Conservation (phyloP, 2,113 vertebrate genomes). For the Perca flavescens region DNA sequence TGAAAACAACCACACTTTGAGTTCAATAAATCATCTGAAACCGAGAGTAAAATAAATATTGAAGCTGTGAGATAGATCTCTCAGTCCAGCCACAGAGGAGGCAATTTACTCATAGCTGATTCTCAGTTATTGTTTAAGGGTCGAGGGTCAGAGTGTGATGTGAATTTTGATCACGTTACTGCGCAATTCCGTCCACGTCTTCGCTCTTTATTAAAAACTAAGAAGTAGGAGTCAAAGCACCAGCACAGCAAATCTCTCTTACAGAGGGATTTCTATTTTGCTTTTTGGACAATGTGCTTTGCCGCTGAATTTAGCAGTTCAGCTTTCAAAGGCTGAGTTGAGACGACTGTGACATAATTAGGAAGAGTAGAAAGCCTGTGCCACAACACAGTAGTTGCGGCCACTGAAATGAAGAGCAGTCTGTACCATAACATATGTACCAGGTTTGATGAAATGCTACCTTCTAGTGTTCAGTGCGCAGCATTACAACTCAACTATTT, state of each 20-base stretch:
- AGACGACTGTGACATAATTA: background rate
- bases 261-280: background rate
- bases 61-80: background rate
- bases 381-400: background rate
- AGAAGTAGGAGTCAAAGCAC: background rate
- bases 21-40: constrained; percentile 16
- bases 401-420: background rate
- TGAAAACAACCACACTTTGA: constrained; percentile 6
- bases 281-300: background rate
- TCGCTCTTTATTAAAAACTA: background rate
- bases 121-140: constrained; percentile 4
- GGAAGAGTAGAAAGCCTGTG: background rate
- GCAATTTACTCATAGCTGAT: background rate
- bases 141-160: background rate
- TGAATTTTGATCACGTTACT: constrained; percentile 8
- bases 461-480: constrained; percentile 49
- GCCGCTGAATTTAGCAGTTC: background rate
- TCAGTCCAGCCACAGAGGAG: background rate
- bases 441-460: constrained; percentile 59
- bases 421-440: background rate
- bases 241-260: background rate
- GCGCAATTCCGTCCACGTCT: background rate
- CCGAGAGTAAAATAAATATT: background rate
- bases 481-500: constrained; percentile 34
- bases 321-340: background rate